Percentiles rank a stretch among this genome's conserved stretches.
phyloP scores from a whole-genome alignment of 37 sponge, comb jelly and placozoan species.

The Aphrocallistes beatrix region DNA sequence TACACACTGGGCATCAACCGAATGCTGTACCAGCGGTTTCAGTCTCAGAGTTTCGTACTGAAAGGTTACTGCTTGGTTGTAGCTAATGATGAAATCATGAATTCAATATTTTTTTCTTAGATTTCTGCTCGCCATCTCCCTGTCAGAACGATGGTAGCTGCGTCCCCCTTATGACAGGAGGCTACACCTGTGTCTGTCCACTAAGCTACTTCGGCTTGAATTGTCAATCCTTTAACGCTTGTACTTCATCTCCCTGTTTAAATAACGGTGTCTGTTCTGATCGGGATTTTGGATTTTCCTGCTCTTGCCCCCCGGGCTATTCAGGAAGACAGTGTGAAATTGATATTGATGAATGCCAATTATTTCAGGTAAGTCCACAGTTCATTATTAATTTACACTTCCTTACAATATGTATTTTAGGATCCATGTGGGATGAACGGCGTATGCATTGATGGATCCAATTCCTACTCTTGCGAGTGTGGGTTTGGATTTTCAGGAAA shows the following conservation, averaged over 20 bases:
- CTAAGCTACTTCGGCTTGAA: not conserved
- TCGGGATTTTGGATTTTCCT: not conserved
- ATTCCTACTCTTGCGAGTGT: slow-evolving; percentile 37
- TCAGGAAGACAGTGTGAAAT: slow-evolving; percentile 21
- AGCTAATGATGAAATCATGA: not conserved
- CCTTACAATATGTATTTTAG: not conserved
- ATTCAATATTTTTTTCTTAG: not conserved
- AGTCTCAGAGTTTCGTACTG: not conserved
- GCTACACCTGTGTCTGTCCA: not conserved
- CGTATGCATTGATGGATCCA: slow-evolving; percentile 1
- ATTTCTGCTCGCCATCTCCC: slow-evolving; percentile 39
- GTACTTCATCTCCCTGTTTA: not conserved
- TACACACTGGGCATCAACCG: not conserved
- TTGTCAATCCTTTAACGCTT: not conserved
- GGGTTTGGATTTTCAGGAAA: slow-evolving; percentile 36
- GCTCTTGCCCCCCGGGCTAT: slow-evolving; percentile 21
- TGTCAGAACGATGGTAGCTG: slow-evolving; percentile 22
- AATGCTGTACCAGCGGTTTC: not conserved
- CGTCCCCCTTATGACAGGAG: not conserved
- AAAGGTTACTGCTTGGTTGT: not conserved
- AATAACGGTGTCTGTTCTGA: slow-evolving; percentile 14
- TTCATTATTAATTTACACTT: not conserved
- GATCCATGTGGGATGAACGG: slow-evolving; percentile 4
- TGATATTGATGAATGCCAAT: slow-evolving; percentile 28
- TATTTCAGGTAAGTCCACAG: not conserved